These are phyloP conservation scores for Corapipo altera DNA, from an alignment of 2,113 vertebrate species.

Conservation along the genomic window DNA sequence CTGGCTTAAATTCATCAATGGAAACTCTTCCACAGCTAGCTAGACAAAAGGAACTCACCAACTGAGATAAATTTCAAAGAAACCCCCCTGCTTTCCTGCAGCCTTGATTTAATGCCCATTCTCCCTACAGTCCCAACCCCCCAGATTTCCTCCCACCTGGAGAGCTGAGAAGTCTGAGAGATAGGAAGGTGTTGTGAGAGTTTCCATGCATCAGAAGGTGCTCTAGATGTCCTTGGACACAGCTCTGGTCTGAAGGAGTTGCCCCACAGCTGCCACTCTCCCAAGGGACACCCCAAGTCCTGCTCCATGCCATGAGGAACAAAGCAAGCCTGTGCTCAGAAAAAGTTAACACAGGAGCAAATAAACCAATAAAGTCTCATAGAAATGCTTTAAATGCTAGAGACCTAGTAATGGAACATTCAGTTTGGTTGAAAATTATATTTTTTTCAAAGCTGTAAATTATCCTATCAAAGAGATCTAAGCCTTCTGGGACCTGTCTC, in stretches of 20 bases:
- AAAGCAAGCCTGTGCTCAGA: neutral
- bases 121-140: neutral
- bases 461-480: neutral
- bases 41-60: neutral
- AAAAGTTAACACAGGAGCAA: neutral
- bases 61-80: neutral
- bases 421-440: neutral
- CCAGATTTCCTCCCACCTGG: neutral
- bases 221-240: neutral
- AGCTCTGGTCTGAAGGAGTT: neutral
- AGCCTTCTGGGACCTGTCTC: rapidly evolving
- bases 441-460: neutral
- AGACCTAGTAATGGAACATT: neutral
- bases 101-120: neutral
- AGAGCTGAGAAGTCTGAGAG: neutral
- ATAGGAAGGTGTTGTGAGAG: neutral
- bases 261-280: neutral
- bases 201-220: neutral
- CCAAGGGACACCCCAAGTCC: neutral
- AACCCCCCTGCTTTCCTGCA: neutral
- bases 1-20: neutral
- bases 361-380: neutral
- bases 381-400: neutral
- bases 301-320: neutral
- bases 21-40: neutral